These are phyloP conservation scores for Aethes cnicana DNA, from an alignment of 2,888 invertebrate genomes.

Conservation along the genomic window DNA sequence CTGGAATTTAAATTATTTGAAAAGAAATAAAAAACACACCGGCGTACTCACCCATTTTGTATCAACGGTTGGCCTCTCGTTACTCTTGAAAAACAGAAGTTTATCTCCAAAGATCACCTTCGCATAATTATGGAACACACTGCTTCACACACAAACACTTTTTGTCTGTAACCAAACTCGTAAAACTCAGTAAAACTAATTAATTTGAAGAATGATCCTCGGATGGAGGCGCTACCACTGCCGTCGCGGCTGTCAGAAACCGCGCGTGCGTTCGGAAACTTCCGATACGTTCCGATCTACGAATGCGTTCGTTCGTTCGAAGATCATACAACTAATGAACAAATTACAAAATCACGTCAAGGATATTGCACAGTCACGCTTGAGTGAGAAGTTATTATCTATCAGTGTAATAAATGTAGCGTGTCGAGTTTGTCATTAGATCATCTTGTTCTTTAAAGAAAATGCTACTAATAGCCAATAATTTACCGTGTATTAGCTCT, in stretches of 20 bases:
- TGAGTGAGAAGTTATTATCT: constrained; percentile 20
- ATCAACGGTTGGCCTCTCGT: constrained; percentile 40
- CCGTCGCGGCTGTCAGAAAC: constrained; percentile 24
- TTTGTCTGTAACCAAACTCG: constrained; percentile 36
- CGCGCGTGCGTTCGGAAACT: constrained; percentile 38
- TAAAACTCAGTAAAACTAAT: constrained; percentile 37
- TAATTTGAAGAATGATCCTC: constrained; percentile 30
- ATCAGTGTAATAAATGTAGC: constrained; percentile 22
- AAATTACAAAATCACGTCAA: constrained; percentile 25
- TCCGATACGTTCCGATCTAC: constrained; percentile 45
- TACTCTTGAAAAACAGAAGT: constrained; percentile 43
- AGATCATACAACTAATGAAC: constrained; percentile 30
- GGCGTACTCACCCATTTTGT: constrained; percentile 76
- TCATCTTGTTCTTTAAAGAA: too few relatives aligned
- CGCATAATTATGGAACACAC: constrained; percentile 61
- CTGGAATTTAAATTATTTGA: constrained; percentile 6
- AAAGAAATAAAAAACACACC: constrained; percentile 38
- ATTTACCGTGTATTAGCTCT: too few relatives aligned
- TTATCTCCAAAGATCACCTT: constrained; percentile 45
- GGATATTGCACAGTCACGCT: constrained; percentile 30
- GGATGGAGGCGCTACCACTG: constrained; percentile 8
- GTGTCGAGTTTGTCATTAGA: too few relatives aligned
- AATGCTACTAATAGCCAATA: too few relatives aligned
- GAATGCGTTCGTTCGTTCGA: constrained; percentile 50
- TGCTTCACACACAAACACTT: constrained; percentile 49